phyloP scores from a whole-genome alignment of 2,113 vertebrate genomes.

The Patagioenas fasciata region DNA sequence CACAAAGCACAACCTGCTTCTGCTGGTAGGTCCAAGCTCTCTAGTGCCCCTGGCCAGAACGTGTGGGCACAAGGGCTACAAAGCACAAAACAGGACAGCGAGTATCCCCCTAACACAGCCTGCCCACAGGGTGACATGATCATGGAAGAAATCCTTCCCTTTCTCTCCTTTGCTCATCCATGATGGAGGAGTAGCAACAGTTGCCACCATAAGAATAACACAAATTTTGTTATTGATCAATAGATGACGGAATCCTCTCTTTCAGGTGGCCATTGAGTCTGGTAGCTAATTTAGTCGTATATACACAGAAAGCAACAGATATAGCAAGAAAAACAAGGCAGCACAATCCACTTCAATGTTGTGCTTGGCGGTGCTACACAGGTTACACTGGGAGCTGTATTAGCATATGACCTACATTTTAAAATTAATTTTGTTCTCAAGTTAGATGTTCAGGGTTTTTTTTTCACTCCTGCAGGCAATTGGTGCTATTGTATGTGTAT shows the following conservation, averaged over 20 bases:
- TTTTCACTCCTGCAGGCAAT: conserved; percentile 32
- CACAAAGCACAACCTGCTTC: neutral
- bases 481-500: conserved; percentile 49
- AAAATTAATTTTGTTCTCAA: conserved; percentile 60
- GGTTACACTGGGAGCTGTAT: conserved; percentile 40
- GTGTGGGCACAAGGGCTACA: neutral
- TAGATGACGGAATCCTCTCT: neutral
- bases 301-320: neutral
- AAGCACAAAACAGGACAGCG: neutral
- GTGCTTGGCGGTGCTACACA: neutral
- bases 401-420: conserved; percentile 70
- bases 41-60: neutral
- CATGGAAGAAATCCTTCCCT: neutral
- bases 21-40: neutral
- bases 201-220: neutral
- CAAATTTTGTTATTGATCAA: neutral
- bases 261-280: neutral
- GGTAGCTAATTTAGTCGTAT: neutral
- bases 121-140: neutral
- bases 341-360: neutral
- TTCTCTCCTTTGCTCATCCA: neutral
- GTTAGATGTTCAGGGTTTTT: conserved; percentile 34
- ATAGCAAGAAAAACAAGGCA: neutral
- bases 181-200: neutral
- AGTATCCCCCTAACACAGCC: neutral